Conservation (phyloP, 92 coral and sea anemone genomes). For the Actinostola sp. region DNA sequence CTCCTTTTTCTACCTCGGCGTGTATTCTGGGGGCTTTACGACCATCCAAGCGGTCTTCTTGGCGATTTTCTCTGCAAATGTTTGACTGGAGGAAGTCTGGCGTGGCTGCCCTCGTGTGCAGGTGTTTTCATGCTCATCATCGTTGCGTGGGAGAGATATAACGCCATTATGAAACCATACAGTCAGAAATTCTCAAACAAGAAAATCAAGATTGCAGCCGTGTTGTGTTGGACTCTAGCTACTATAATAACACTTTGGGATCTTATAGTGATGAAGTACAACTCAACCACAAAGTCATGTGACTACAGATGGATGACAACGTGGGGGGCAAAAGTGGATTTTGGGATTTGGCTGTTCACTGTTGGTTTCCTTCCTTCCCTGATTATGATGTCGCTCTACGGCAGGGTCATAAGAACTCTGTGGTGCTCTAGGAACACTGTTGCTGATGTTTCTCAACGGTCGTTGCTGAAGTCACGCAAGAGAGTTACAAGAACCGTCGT, state of each 20-base stretch:
- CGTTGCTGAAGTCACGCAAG: conserved; percentile 53
- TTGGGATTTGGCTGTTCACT: conserved; percentile 37
- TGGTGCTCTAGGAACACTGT: conserved; percentile 40
- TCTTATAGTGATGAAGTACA: conserved; percentile 21
- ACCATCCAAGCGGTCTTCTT: conserved; percentile 42
- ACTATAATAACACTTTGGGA: conserved; percentile 28
- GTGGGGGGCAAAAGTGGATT: conserved; percentile 32
- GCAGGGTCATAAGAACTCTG: conserved; percentile 40
- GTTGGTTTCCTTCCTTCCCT: conserved; percentile 46
- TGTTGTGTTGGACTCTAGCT: conserved; percentile 35
- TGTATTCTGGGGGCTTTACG: conserved; percentile 33
- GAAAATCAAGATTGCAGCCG: conserved; percentile 30
- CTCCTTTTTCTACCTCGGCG: conserved; percentile 38
- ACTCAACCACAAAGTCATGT: conserved; percentile 27
- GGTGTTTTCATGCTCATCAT: conserved; percentile 37
- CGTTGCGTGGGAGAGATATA: conserved; percentile 63
- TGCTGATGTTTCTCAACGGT: conserved; percentile 41
- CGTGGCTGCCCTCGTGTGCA: conserved; percentile 55
- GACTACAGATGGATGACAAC: conserved; percentile 18
- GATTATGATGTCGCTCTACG: conserved; percentile 46
- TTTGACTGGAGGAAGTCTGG: conserved; percentile 40
- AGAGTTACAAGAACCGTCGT: conserved; percentile 53
- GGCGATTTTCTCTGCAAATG: conserved; percentile 58
- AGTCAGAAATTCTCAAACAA: conserved; percentile 34
- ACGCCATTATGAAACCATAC: conserved; percentile 58